A percentile compares a stretch with the other conserved stretches of the same genome.
Conservation (phyloP, 2,888 invertebrate species). For the Nephrotoma guestfalica region DNA sequence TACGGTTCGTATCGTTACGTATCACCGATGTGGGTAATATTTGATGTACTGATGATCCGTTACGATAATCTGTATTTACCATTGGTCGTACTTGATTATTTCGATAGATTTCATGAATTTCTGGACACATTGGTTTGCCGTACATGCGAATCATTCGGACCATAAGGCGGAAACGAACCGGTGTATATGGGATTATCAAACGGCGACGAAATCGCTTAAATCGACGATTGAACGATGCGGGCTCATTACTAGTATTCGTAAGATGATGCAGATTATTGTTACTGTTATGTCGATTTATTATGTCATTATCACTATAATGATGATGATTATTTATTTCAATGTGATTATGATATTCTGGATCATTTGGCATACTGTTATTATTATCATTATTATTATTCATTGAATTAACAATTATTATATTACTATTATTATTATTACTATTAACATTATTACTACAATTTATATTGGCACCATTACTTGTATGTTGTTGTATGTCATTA, state of each 20-base stretch:
- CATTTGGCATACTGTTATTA: neutral
- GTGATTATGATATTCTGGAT: neutral
- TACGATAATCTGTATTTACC: conserved; percentile 14
- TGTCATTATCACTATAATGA: neutral
- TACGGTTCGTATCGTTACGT: conserved; percentile 18
- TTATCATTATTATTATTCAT: conserved; percentile 3
- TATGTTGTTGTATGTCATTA: conserved; percentile 8
- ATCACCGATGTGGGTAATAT: conserved; percentile 29
- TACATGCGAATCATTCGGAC: conserved; percentile 30
- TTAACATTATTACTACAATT: conserved; percentile 3
- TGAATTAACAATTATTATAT: neutral
- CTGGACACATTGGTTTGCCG: conserved; percentile 25
- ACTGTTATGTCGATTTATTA: conserved; percentile 5
- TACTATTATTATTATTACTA: neutral
- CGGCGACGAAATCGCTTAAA: conserved; percentile 10
- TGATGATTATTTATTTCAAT: neutral
- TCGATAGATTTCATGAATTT: conserved; percentile 5
- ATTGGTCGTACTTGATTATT: conserved; percentile 30
- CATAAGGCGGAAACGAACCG: conserved; percentile 26
- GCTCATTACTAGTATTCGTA: neutral
- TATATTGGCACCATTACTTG: conserved; percentile 6
- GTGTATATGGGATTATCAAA: conserved; percentile 22
- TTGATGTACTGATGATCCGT: conserved; percentile 11
- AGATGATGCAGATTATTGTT: conserved; percentile 9
- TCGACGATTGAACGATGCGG: neutral